A percentile compares a stretch with the other conserved stretches of the same genome.
Evolutionary conservation across 2,888 invertebrate species (phyloP).

Genomic region (Ctena decussata): DNA sequence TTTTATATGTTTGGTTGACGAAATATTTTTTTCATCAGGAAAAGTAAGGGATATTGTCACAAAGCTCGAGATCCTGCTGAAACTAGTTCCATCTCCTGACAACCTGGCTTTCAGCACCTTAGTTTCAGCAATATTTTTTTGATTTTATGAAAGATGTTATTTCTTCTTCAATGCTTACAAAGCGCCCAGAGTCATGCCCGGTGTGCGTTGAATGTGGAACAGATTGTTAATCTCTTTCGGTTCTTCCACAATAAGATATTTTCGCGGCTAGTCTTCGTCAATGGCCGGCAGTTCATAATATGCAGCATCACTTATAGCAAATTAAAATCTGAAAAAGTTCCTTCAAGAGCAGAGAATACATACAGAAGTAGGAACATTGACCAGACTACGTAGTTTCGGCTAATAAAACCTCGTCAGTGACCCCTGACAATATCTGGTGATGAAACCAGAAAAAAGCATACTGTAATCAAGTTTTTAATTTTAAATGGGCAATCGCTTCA

Average conservation of each 20-base stretch:
- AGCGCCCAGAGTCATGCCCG: neutral
- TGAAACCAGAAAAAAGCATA: no score
- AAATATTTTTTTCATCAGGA: neutral
- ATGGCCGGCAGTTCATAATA: neutral
- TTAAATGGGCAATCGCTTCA: no score
- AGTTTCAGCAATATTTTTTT: neutral
- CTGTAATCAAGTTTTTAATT: no score
- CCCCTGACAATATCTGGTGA: no score
- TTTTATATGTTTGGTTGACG: neutral
- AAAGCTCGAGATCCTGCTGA: slow-evolving; percentile 20
- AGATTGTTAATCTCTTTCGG: neutral
- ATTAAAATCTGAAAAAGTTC: no score
- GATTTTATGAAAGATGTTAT: neutral
- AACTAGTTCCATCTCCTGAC: slow-evolving; percentile 12
- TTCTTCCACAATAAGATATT: neutral
- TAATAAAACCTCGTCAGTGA: no score
- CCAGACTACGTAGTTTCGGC: no score
- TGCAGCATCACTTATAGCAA: neutral
- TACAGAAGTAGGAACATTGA: no score
- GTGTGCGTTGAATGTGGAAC: neutral
- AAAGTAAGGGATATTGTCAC: slow-evolving; percentile 1
- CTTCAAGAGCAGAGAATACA: no score
- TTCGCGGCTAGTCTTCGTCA: neutral
- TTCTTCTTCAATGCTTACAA: slow-evolving; percentile 1
- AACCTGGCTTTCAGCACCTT: neutral